Base-by-base conservation (phyloP, 2,888 invertebrate genomes). In the Linnaemya tessellans region DNA sequence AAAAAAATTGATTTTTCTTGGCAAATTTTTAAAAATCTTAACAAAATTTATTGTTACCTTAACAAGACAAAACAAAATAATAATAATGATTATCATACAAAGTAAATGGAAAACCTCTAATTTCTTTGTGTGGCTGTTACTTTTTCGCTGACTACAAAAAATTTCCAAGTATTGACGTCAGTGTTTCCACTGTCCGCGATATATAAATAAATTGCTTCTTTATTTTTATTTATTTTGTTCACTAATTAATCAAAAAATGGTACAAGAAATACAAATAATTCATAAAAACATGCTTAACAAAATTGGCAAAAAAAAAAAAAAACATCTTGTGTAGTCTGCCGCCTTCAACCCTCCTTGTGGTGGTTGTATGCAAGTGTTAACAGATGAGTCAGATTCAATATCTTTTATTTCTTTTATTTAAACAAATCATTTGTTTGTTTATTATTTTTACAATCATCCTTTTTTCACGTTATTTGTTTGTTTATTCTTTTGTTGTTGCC, bases 381-480 rank as follows among this genome's bases (percentile, higher is more conserved):
- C 13, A 41, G 20, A 51, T 68, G 68, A 56, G 25, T 70, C 41
- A 70, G n/a, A 54, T 10, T 30, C 35, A 35, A 13, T 67, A 18
- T 7, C n/a, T 46, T 58, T 20, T 46, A 25, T 41, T 13, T 43
- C 11, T n/a, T 25, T 49, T 20, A 30, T 65, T 43, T 56, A 75
- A 75, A 65, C 43, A 77, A 77, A 65, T 77, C n/a, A 46, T 74
- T 73, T 73, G 46, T 5, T 74, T 74, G 51, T 54, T 64, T 75
- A 64, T 49, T 51, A 25, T 20, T 41, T 30, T 30, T 62, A 13
- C 22, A 22, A 25, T 60, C 38, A 46, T 41, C 13, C 13, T 70
- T 20, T n/a, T 64, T 11, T 51, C 25, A 4, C 49, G 20, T 46
- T 65, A 30, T 0, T 71, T 64, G 11, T 15, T 71, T 80, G 71